These are phyloP conservation scores for Agrotis segetum DNA, from an alignment of 2,888 invertebrate genomes.

Conservation along the genomic window DNA sequence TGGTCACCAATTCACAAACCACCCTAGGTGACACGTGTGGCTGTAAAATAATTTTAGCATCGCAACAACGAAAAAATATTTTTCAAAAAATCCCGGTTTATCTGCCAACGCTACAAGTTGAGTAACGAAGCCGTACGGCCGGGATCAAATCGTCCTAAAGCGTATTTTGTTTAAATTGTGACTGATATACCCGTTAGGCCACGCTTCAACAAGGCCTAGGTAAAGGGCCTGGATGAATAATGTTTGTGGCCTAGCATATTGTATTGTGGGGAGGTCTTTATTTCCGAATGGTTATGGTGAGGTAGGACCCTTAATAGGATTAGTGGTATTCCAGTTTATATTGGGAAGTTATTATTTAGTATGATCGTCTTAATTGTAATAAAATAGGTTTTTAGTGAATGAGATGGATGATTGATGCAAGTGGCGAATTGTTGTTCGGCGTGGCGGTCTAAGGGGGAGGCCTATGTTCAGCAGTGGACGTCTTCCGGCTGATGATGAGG, in stretches of 20 bases:
- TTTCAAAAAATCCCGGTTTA: neutral
- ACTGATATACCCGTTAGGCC: conserved; percentile 84
- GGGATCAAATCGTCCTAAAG: conserved; percentile 80
- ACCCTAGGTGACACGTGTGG: no score
- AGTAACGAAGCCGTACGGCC: conserved; percentile 82
- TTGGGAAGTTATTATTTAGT: neutral
- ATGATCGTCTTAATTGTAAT: no score
- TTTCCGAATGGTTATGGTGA: conserved; percentile 27
- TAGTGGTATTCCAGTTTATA: neutral
- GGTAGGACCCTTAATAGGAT: neutral
- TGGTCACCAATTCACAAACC: no score
- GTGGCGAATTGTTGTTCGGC: no score
- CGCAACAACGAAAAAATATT: neutral
- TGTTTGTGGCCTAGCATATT: conserved; percentile 43
- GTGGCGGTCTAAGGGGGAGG: no score
- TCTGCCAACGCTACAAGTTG: conserved; percentile 75
- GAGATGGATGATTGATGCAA: no score
- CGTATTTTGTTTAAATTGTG: conserved; percentile 89
- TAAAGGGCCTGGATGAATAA: conserved; percentile 78
- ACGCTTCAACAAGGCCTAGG: conserved; percentile 68
- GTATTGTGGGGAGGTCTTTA: conserved; percentile 36
- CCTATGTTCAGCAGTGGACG: no score
- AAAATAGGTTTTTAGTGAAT: no score
- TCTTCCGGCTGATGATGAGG: no score
- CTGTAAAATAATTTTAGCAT: no score